Base-by-base conservation (phyloP, 2,113 vertebrate genomes). In the Prolemur simus region DNA sequence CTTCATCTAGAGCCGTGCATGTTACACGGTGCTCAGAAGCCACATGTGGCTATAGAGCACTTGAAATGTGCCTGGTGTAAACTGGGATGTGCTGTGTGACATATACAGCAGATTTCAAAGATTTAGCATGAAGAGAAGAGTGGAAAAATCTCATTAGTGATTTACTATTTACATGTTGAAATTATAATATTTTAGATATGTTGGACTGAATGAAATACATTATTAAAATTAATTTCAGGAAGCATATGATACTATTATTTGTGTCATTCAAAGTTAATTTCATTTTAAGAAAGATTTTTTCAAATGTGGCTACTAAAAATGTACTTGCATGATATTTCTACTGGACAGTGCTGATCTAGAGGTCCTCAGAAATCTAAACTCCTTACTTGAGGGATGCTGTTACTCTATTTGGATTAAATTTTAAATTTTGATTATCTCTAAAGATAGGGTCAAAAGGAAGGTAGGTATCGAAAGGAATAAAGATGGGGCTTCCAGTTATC, bases 1-100 rank as follows among this genome's bases (percentile, higher is more conserved):
- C 18, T 45, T 52, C 0, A 0, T 11, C 27, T 8, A 34, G 20
- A 39, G 45, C 54, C 29, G 13, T 1, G n/a, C 58, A 1, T 34
- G 54, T 20, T 0, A 2, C 0, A 3, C 0, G 45, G 45, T 0
- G 14, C 69, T 14, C 8, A 27, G 64, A 90, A 39, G 32, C 81
- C 29, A 6, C 7, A 23, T 0, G 58, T 20, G 32, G 27, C 39
- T 3, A 4, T 1, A 0, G 15, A 37, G 85, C 58, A 23, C 17
- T 27, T 15, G 29, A 17, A 25, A 60, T 1, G 64, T 2, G 8
- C 85, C 89, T 54, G 4, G 7, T 47, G 45, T 81, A 69, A 49
- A 34, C 5, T 0, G 18, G 94, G 56, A 49, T 20, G 39, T 0
- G 2, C 11, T 11, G 1, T 15, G 7, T 52, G 60, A 77, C 27